These are phyloP conservation scores for Drosophila parthenogenetica DNA, from an alignment of 2,888 invertebrate genomes.

Conservation along the genomic window DNA sequence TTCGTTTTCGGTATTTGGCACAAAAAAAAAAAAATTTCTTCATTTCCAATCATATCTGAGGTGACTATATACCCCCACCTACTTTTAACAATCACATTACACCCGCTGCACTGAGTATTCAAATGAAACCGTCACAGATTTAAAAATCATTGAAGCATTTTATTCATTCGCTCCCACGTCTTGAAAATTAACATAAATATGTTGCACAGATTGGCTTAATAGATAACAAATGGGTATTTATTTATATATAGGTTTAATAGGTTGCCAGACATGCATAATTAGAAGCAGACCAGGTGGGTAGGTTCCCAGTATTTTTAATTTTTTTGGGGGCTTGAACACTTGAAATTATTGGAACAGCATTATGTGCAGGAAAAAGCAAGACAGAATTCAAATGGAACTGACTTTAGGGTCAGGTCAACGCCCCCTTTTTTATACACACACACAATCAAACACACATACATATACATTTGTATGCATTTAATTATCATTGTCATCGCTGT, in stretches of 20 bases:
- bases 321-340: slow-evolving; percentile 9
- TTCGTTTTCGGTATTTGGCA: no score
- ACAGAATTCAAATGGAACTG: slow-evolving; percentile 1
- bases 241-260: slow-evolving; percentile 35
- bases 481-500: slow-evolving; percentile 19
- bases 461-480: slow-evolving; percentile 42
- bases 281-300: slow-evolving; percentile 54
- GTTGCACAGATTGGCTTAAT: slow-evolving; percentile 58
- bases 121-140: not conserved
- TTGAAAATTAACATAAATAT: slow-evolving; percentile 70
- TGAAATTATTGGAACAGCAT: not conserved
- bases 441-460: no score
- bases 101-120: not conserved
- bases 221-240: slow-evolving; percentile 24
- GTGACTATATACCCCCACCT: no score
- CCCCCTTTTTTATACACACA: slow-evolving; percentile 20
- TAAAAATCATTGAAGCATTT: slow-evolving; percentile 54
- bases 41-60: no score
- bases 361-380: not conserved
- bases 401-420: slow-evolving; percentile 62
- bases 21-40: no score
- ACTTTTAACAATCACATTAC: not conserved
- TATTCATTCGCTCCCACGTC: slow-evolving; percentile 37
- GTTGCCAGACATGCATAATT: slow-evolving; percentile 58
- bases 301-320: not conserved